Base-by-base conservation (phyloP, 30 jellyfish, hydroid and myxozoan genomes). In the Hydractinia echinata region DNA sequence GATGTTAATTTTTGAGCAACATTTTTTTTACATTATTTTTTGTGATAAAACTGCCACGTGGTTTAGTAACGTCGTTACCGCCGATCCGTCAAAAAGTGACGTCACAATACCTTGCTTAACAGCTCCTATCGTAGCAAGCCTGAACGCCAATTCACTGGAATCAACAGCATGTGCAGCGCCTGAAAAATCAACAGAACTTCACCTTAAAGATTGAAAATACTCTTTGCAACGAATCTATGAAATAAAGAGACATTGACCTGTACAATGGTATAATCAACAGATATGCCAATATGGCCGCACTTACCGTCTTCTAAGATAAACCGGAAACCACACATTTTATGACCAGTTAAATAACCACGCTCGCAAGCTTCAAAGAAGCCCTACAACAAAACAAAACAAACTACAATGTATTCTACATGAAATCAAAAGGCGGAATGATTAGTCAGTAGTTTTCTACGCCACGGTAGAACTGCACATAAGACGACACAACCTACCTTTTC, bases 121-220 rank as follows among this genome's bases (percentile, higher is more conserved):
- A 15, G 97, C 97, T 9, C 98, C 96, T 16, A 90, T 86, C 15
- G 97, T 89, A 20, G 98, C 98, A 18, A 95, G 67, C 55, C 96
- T 85, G 83, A 95, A 95, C 4, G 99, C 99, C 72, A 89, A 62
- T 69, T 95, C 99, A 81, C 97, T 95, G 16, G 99, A 95, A 80
- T 95, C 99, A 53, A 95, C 99, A 11, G 96, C 97, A 61, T 95
- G 99, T 9, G 88, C 85, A 21, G 96, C 97, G 55, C 97, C 99
- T 94, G 39, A 5, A 7, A 64, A 64, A 4, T 0, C 74, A 13
- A 64, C 15, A 16, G 39, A 64, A 64, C n/a, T n/a, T n/a, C 44
- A 30, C 44, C 44, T 0, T 30, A 30, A 30, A 30, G 44, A 30
- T 14, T 14, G 51, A 21, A 68, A 68, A 68, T 14, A 11, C 1